A percentile compares a stretch with the other conserved stretches of the same genome.
phyloP scores from a whole-genome alignment of 2,888 invertebrate species.

The Podotricha telesiphe region DNA sequence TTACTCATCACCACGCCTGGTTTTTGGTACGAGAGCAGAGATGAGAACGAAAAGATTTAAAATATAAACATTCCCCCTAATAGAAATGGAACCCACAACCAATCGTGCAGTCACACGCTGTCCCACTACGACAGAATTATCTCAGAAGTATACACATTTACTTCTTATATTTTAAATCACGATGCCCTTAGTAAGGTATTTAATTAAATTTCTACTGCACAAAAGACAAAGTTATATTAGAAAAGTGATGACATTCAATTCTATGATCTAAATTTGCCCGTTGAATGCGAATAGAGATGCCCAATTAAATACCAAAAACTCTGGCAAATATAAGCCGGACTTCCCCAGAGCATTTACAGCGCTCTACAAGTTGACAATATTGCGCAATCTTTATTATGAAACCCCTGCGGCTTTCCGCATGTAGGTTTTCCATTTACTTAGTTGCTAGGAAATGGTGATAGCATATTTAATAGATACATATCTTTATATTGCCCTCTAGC shows the following conservation, averaged over 20 bases:
- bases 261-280: neutral
- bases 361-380: conserved; percentile 17
- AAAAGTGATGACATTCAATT: neutral
- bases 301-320: neutral
- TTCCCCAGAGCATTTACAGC: neutral
- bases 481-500: neutral
- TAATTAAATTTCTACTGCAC: too few species aligned
- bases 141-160: too few species aligned
- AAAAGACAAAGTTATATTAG: neutral
- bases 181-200: too few species aligned
- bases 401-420: conserved; percentile 1
- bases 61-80: too few species aligned
- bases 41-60: too few species aligned
- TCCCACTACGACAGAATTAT: too few species aligned
- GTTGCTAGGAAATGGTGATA: neutral
- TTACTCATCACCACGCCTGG: too few species aligned
- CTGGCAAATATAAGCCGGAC: neutral
- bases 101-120: too few species aligned
- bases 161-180: too few species aligned
- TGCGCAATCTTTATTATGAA: conserved; percentile 13
- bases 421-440: conserved; percentile 6
- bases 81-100: too few species aligned
- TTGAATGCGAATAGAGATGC: neutral
- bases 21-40: too few species aligned
- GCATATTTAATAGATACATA: conserved; percentile 10